Evolutionary conservation across 2,888 invertebrate species (phyloP).

Genomic region (Agrotis puta): DNA sequence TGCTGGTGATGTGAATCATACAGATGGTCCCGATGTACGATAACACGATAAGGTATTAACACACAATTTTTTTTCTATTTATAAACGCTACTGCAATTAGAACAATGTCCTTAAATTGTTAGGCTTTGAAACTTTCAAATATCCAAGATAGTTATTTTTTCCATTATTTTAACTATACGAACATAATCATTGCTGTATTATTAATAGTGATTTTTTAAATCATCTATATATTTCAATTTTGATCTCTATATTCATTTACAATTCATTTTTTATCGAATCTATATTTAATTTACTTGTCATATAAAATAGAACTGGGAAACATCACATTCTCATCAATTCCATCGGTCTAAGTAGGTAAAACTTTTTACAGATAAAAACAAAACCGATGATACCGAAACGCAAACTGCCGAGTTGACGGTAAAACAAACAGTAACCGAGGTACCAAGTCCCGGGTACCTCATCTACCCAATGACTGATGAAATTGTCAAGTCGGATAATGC

Average conservation of each 20-base stretch:
- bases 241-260: constrained; percentile 8
- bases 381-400: constrained; percentile 84
- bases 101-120: constrained; percentile 13
- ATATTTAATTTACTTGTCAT: constrained; percentile 2
- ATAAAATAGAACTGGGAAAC: not conserved
- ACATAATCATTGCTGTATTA: constrained; percentile 21
- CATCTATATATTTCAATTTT: constrained; percentile 1
- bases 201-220: not conserved
- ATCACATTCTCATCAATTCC: not conserved
- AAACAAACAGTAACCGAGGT: constrained; percentile 77
- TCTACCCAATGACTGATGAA: constrained; percentile 87
- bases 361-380: constrained; percentile 83
- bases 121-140: not conserved
- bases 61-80: not conserved
- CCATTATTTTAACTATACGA: constrained; percentile 6
- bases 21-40: constrained; percentile 51
- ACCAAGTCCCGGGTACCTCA: constrained; percentile 83
- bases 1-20: constrained; percentile 55
- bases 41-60: constrained; percentile 55
- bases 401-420: constrained; percentile 76
- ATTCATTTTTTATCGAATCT: not conserved
- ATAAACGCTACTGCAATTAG: constrained; percentile 43
- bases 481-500: constrained; percentile 83
- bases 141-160: constrained; percentile 4
- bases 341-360: constrained; percentile 56